Conservation (phyloP, 2,888 invertebrate genomes). For the Chrysotoxum bicinctum region DNA sequence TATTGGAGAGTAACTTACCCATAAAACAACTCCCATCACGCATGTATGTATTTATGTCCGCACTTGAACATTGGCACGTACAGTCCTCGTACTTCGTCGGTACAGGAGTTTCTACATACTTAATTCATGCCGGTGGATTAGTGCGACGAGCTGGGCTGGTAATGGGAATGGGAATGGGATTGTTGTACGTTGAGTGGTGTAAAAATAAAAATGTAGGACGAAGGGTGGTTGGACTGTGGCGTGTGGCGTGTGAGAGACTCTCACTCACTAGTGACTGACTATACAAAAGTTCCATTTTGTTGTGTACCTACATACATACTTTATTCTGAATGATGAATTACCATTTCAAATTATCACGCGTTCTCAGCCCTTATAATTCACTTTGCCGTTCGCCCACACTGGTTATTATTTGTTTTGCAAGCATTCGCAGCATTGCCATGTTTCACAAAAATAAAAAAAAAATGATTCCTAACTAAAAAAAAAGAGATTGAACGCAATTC, state of each 20-base stretch:
- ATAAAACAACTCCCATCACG: conserved; percentile 51
- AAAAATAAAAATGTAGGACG: conserved; percentile 56
- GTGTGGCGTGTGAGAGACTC: not conserved
- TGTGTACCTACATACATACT: not conserved
- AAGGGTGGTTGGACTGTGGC: conserved; percentile 50
- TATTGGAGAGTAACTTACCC: conserved; percentile 14
- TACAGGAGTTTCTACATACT: conserved; percentile 20
- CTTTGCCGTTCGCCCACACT: not conserved
- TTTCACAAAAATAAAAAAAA: not conserved
- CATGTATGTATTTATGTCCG: conserved; percentile 38
- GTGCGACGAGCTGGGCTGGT: conserved; percentile 9
- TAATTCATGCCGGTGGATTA: conserved; percentile 40
- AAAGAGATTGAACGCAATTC: not conserved
- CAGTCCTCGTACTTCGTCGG: not conserved
- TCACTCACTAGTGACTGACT: not conserved
- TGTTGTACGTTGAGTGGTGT: conserved; percentile 17
- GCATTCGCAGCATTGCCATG: not conserved
- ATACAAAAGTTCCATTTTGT: conserved; percentile 4
- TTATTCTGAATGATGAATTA: conserved; percentile 66
- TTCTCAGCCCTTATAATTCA: conserved; percentile 38
- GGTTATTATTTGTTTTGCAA: not conserved
- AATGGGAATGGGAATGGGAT: not conserved
- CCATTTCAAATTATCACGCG: conserved; percentile 58
- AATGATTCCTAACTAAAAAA: not conserved
- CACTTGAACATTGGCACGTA: conserved; percentile 29